A percentile compares a stretch with the other conserved stretches of the same genome.
Conservation (phyloP, 2,113 vertebrate species). For the Mormyrus iriodes region DNA sequence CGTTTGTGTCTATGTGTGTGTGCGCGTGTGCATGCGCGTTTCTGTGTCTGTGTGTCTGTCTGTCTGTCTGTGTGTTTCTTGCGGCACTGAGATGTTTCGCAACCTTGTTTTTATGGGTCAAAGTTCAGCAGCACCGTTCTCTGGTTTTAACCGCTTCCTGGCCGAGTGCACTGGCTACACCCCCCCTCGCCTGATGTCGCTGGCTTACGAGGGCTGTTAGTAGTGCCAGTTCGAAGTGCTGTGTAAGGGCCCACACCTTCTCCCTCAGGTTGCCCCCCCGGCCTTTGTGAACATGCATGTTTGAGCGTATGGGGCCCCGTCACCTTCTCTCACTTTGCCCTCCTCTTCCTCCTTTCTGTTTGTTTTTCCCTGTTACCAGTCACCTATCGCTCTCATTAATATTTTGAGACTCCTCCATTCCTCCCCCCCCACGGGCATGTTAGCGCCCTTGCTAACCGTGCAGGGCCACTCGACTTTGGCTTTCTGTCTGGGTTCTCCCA, state of each 20-base stretch:
- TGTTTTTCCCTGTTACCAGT: too few species aligned
- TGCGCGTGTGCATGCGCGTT: too few species aligned
- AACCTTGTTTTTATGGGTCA: slow-evolving; percentile 54
- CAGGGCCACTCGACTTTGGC: background rate
- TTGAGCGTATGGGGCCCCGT: too few species aligned
- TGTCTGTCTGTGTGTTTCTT: slow-evolving; percentile 8
- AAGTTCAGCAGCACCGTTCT: slow-evolving; percentile 42
- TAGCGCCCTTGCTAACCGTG: background rate
- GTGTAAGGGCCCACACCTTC: background rate
- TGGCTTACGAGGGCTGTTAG: background rate
- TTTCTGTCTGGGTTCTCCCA: background rate
- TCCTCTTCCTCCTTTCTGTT: too few species aligned
- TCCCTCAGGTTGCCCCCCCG: background rate
- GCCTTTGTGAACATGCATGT: too few species aligned
- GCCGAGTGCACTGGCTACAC: background rate
- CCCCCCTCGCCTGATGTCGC: background rate
- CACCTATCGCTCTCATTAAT: too few species aligned
- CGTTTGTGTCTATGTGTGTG: too few species aligned
- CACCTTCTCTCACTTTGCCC: too few species aligned
- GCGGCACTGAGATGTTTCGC: slow-evolving; percentile 43
- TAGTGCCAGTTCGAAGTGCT: background rate
- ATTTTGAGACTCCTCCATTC: too few species aligned
- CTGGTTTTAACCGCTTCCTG: slow-evolving; percentile 34
- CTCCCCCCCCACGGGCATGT: too few species aligned
- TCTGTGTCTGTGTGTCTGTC: too few species aligned